Evolutionary conservation across 2,888 invertebrate genomes (phyloP).

Genomic region (Hyalella azteca): DNA sequence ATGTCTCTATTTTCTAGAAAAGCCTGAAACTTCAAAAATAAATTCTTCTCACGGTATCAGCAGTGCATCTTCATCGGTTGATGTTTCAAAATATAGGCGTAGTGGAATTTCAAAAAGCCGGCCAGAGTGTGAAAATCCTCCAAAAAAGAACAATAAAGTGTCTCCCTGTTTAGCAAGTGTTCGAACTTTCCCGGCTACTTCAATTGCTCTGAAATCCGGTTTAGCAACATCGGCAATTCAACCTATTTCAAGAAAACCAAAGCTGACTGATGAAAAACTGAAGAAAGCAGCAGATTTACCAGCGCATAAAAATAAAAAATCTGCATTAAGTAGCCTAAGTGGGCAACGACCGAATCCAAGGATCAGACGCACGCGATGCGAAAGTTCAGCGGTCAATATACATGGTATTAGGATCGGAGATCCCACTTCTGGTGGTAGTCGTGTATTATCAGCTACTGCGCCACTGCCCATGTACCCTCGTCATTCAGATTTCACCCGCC

Average conservation of each 20-base stretch:
- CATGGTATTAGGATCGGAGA: background rate
- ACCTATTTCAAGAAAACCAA: background rate
- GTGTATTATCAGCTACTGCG: conserved; percentile 20
- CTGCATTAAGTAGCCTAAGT: background rate
- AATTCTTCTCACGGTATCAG: too few relatives aligned
- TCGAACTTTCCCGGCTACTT: background rate
- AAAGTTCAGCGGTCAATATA: background rate
- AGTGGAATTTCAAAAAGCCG: conserved; percentile 1
- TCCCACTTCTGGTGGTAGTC: conserved; percentile 3
- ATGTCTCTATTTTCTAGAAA: too few relatives aligned
- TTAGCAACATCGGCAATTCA: background rate
- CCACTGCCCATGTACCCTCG: conserved; percentile 36
- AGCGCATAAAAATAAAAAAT: background rate
- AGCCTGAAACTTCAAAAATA: too few relatives aligned
- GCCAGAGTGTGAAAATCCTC: background rate
- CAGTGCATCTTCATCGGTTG: too few relatives aligned
- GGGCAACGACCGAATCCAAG: background rate
- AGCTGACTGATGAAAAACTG: background rate
- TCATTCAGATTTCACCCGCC: conserved; percentile 40
- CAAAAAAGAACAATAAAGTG: background rate
- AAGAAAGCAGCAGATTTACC: background rate
- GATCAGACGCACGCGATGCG: conserved; percentile 11
- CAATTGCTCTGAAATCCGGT: background rate
- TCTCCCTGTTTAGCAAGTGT: background rate
- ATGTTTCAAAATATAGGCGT: too few relatives aligned